Conservation (phyloP, 1,140 invertebrate species). For the Argopecten irradians region DNA sequence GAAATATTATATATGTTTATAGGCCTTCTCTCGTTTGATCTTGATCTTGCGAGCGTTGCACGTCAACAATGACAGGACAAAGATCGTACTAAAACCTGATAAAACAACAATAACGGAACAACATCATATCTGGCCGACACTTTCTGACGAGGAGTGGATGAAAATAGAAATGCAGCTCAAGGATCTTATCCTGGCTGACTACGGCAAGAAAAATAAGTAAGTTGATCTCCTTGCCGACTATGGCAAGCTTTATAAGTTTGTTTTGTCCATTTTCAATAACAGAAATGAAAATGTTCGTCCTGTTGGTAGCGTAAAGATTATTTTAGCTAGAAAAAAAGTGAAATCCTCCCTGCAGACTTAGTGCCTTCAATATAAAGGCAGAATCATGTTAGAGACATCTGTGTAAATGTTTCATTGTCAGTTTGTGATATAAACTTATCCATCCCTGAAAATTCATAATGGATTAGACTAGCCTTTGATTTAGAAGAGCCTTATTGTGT, state of each 20-base stretch:
- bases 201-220: conserved; percentile 99
- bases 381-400: too few species aligned
- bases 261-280: too few species aligned
- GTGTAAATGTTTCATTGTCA: neutral
- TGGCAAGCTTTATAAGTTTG: too few species aligned
- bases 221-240: too few species aligned
- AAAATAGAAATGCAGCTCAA: conserved; percentile 97
- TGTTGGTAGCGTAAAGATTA: too few species aligned
- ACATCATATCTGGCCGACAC: conserved; percentile 99
- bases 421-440: neutral
- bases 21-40: conserved; percentile 97
- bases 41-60: conserved; percentile 97
- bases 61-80: conserved; percentile 99
- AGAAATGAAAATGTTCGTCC: too few species aligned
- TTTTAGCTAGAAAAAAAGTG: too few species aligned
- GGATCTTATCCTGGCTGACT: conserved; percentile 98
- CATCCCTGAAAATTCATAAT: too few species aligned
- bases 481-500: neutral
- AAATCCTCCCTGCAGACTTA: too few species aligned
- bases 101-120: conserved; percentile 99
- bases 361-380: too few species aligned
- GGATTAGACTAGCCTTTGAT: too few species aligned
- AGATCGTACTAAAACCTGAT: conserved; percentile 98
- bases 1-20: conserved; percentile 56
- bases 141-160: conserved; percentile 99